Base-by-base conservation (phyloP, 1,140 invertebrate genomes). In the Lanistes nyassanus region DNA sequence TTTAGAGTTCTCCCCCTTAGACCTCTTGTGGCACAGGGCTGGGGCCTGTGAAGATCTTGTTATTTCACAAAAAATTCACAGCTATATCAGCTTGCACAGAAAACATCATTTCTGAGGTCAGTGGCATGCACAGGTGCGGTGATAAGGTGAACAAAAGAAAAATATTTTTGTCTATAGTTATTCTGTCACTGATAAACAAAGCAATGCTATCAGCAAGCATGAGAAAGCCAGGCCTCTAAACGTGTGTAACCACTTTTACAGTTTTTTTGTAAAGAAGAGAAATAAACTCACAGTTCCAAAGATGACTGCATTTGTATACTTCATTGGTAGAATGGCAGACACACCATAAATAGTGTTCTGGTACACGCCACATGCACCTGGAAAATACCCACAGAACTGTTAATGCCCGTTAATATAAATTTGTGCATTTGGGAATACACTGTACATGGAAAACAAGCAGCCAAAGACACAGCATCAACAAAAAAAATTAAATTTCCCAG, bases 261-360 rank as follows among this genome's bases (percentile, higher is more conserved):
- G n/a, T n/a, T n/a, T n/a, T n/a, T n/a, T n/a, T n/a, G n/a, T 2
- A 1, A 3, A 36, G 21, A 69, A 39, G 21, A 37, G 56, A 71
- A n/a, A 37, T 13, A 34, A 64, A 91, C 91, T 92, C 90, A 94
- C 94, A 71, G 95, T 94, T 64, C 98, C 98, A 42, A 99, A 90
- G 13, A 99, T 93, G 62, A 99, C 94, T 58, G 97, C 97, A 80
- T 97, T 97, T 0, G 96, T 98, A 89, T 98, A 99, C 85, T 95
- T 94, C 70, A 93, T 92, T 0, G 98, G 98, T 65, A 99, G 91
- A 81, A 95, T 94, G 0, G 97, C 97, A 34, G 95, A 97, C 88
- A 98, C 92, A 9, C 98, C 98, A 91, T 94, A 99, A 9, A 99
- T 94, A 2, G 97, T 97, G 91, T 99, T 99, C 89, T 99, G 98